These are phyloP conservation scores for Formicarius rufipectus DNA, from an alignment of 2,113 vertebrate species.

Conservation along the genomic window DNA sequence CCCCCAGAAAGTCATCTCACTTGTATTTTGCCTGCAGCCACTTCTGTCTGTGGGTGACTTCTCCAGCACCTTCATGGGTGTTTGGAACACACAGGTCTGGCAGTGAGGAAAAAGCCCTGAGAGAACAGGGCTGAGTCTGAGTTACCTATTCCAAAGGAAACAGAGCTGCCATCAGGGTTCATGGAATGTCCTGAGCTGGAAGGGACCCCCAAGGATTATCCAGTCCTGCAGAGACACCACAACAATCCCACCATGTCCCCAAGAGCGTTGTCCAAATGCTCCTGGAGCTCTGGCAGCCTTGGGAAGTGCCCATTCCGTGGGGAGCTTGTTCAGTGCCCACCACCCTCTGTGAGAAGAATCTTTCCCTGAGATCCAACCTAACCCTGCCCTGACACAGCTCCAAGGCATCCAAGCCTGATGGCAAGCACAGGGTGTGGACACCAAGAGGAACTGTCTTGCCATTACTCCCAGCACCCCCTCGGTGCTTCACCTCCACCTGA, in stretches of 20 bases:
- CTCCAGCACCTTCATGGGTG: neutral
- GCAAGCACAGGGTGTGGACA: neutral
- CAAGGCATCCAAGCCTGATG: neutral
- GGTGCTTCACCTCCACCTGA: neutral
- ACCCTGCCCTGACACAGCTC: neutral
- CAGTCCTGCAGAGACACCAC: neutral
- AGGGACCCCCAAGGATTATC: neutral
- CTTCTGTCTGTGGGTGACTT: neutral
- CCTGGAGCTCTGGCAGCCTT: neutral
- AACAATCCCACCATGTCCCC: neutral
- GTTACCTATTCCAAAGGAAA: neutral
- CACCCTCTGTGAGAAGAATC: neutral
- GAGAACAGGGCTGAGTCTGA: rapidly evolving
- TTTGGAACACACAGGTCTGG: neutral
- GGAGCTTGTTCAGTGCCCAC: neutral
- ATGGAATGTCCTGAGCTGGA: neutral
- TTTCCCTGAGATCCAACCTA: neutral
- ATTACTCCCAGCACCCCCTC: neutral
- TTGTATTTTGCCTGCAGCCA: neutral
- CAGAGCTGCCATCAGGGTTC: neutral
- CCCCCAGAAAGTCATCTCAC: rapidly evolving
- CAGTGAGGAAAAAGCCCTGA: neutral
- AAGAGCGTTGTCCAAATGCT: rapidly evolving
- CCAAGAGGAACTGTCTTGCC: neutral
- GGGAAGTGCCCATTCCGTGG: neutral